Conservation (phyloP, 2,797 vertebrate genomes). For the Acanthiza pusilla region DNA sequence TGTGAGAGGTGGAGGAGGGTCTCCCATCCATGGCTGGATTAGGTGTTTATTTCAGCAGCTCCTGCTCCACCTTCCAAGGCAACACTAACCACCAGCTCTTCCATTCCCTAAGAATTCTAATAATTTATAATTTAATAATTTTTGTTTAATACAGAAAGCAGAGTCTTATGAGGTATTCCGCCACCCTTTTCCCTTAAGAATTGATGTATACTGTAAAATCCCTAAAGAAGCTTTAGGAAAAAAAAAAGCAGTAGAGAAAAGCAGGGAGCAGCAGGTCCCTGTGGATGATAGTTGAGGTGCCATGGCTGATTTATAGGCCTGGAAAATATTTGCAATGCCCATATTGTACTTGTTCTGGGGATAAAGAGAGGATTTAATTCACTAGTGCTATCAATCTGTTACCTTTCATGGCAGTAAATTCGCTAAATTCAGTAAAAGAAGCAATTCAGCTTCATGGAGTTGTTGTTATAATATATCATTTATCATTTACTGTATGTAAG, state of each 20-base stretch:
- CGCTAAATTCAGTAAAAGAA: constrained; percentile 50
- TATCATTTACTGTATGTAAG: constrained; percentile 68
- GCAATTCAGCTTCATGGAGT: constrained; percentile 61
- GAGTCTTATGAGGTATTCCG: not conserved
- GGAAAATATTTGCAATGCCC: not conserved
- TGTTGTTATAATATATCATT: constrained; percentile 66
- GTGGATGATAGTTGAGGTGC: not conserved
- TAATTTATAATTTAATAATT: not conserved
- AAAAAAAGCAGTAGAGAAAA: not conserved
- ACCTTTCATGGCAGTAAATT: constrained; percentile 68
- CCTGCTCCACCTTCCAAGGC: not conserved
- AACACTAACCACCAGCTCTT: not conserved
- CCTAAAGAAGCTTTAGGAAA: not conserved
- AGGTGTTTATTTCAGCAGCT: not conserved
- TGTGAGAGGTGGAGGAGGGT: not conserved
- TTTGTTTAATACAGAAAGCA: not conserved
- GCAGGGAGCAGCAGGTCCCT: not conserved
- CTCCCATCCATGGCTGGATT: not conserved
- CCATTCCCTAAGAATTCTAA: not conserved
- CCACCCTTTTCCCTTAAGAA: not conserved
- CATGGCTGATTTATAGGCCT: constrained; percentile 23
- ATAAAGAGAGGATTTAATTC: constrained; percentile 63
- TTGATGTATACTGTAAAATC: not conserved
- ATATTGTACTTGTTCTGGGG: constrained; percentile 27
- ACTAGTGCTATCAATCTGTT: constrained; percentile 64